These are phyloP conservation scores for Sycophila sp. DNA, from an alignment of 1,140 invertebrate species.

Conservation along the genomic window DNA sequence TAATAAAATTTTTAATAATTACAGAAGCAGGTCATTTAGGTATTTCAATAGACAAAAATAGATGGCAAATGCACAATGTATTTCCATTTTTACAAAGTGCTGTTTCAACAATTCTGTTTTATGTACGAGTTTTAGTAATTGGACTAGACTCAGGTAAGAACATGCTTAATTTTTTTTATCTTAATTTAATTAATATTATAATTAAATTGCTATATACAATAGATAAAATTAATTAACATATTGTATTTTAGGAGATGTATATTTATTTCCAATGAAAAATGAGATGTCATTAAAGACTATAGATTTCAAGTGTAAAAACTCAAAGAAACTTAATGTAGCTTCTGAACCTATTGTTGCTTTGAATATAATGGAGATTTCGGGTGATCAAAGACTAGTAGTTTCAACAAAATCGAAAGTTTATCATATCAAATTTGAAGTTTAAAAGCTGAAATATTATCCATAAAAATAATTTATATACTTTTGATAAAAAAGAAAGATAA, in stretches of 20 bases:
- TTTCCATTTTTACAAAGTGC: constrained; percentile 35
- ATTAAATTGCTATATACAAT: not conserved
- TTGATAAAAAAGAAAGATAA: not conserved
- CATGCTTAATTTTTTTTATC: too few species aligned
- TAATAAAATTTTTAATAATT: constrained; percentile 6
- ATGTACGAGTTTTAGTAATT: constrained; percentile 39
- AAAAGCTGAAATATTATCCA: not conserved
- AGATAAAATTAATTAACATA: not conserved
- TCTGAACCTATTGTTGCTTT: constrained; percentile 42
- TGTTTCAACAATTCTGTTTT: constrained; percentile 40
- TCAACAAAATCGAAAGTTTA: constrained; percentile 25
- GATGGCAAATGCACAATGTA: constrained; percentile 44
- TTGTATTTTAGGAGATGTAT: constrained; percentile 38
- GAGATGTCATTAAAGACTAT: constrained; percentile 24
- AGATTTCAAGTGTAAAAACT: constrained; percentile 35
- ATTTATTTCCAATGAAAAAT: constrained; percentile 38
- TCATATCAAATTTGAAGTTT: constrained; percentile 17
- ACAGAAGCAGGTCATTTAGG: constrained; percentile 43
- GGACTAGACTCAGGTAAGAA: constrained; percentile 46
- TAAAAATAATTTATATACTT: too few species aligned
- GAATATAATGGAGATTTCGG: constrained; percentile 39
- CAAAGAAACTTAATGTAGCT: constrained; percentile 32
- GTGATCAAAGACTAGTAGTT: constrained; percentile 36
- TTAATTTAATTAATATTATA: not conserved
- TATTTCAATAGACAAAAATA: constrained; percentile 33